These are phyloP conservation scores for Lycaon pictus DNA, from an alignment of 2,113 vertebrate genomes.

Conservation along the genomic window DNA sequence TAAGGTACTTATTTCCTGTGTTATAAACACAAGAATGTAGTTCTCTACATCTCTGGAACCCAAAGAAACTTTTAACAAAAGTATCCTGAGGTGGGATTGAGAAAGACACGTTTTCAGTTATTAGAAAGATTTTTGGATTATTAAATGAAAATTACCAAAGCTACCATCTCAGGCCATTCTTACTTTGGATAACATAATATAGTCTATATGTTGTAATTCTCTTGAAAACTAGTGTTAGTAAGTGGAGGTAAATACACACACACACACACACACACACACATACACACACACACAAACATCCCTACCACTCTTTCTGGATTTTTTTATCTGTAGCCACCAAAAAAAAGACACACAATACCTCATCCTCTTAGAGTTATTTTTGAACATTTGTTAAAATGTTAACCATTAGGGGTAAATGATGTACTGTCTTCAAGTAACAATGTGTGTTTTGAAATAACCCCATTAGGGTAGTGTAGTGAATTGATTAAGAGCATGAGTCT, in stretches of 20 bases:
- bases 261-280: background rate
- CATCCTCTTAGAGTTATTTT: background rate
- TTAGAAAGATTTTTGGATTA: background rate
- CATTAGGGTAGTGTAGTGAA: background rate
- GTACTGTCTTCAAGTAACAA: background rate
- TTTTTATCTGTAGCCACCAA: background rate
- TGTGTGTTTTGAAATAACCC: background rate
- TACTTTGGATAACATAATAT: background rate
- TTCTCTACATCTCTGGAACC: background rate
- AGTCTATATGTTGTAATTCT: background rate
- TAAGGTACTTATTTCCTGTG: background rate
- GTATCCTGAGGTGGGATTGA: background rate
- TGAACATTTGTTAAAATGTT: conserved; percentile 42
- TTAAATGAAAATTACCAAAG: conserved; percentile 26
- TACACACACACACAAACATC: too few relatives aligned
- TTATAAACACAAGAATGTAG: background rate
- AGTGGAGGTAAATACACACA: background rate
- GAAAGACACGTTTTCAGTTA: background rate
- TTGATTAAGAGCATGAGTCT: background rate
- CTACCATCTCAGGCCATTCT: background rate
- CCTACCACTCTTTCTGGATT: background rate
- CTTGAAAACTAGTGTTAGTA: background rate
- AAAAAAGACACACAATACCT: background rate
- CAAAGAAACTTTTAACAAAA: background rate
- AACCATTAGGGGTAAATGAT: background rate